Conservation (phyloP, 2,888 invertebrate species). For the Toxonevra muliebris region DNA sequence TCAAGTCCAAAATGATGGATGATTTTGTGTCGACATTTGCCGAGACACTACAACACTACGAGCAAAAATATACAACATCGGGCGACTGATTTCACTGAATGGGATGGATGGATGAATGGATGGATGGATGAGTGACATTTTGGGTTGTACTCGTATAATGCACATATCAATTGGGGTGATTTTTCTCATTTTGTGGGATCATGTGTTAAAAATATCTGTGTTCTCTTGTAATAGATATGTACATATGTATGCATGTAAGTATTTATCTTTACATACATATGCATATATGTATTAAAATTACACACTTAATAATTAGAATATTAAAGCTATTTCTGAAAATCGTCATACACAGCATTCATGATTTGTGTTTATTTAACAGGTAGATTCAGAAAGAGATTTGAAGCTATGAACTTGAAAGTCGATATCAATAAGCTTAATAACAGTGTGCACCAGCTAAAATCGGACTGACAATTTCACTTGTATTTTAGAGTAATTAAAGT, state of each 20-base stretch:
- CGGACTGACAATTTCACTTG: too few relatives aligned
- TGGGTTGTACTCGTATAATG: slow-evolving; percentile 39
- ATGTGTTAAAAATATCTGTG: background rate
- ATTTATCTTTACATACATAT: too few relatives aligned
- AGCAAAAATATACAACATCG: slow-evolving; percentile 9
- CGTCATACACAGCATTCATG: too few relatives aligned
- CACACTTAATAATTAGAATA: too few relatives aligned
- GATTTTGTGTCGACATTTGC: slow-evolving; percentile 54
- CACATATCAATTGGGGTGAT: slow-evolving; percentile 26
- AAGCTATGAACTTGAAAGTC: too few relatives aligned
- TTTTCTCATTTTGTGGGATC: slow-evolving; percentile 16
- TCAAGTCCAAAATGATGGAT: slow-evolving; percentile 66
- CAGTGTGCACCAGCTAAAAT: too few relatives aligned
- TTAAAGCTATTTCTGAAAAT: too few relatives aligned
- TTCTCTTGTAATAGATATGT: background rate
- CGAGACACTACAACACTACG: slow-evolving; percentile 36
- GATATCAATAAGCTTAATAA: too few relatives aligned
- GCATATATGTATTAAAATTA: too few relatives aligned
- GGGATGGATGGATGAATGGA: slow-evolving; percentile 46
- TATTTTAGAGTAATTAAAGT: too few relatives aligned
- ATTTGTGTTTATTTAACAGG: too few relatives aligned
- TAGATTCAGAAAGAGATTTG: too few relatives aligned
- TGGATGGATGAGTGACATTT: slow-evolving; percentile 51
- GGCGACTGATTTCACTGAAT: slow-evolving; percentile 16
- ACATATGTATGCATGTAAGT: background rate